These are phyloP conservation scores for Drosophila jambulina DNA, from an alignment of 1,140 invertebrate species.

Conservation along the genomic window DNA sequence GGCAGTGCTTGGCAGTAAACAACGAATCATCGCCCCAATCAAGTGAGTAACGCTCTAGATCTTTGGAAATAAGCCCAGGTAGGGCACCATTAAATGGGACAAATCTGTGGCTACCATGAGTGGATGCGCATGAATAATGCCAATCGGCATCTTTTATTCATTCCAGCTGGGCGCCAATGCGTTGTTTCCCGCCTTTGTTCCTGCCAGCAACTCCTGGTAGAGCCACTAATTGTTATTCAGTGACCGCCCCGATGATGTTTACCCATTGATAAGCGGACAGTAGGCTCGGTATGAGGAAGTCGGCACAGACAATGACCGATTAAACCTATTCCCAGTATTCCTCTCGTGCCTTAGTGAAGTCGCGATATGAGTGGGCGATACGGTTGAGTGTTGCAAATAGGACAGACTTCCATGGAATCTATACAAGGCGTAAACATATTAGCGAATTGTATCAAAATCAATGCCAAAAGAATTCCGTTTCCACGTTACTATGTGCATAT, in stretches of 20 bases:
- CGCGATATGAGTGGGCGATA: background rate
- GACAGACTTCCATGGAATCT: background rate
- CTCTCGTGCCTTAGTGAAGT: background rate
- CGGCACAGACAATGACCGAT: slow-evolving; percentile 35
- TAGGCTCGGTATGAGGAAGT: slow-evolving; percentile 27
- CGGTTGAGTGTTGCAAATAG: slow-evolving; percentile 18
- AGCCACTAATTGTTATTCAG: slow-evolving; percentile 41
- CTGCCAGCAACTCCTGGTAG: slow-evolving; percentile 19
- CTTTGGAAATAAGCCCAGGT: slow-evolving; percentile 17
- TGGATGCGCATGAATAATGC: slow-evolving; percentile 48
- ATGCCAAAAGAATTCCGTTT: background rate
- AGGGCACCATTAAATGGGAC: slow-evolving; percentile 25
- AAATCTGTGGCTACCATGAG: slow-evolving; percentile 25
- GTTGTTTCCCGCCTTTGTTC: background rate
- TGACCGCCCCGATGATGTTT: slow-evolving; percentile 32
- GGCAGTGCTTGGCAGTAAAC: slow-evolving; percentile 28
- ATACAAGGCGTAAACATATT: background rate
- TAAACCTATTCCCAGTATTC: slow-evolving; percentile 7
- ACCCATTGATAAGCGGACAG: slow-evolving; percentile 35
- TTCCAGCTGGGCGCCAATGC: slow-evolving; percentile 13
- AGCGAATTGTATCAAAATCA: background rate
- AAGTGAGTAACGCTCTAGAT: slow-evolving; percentile 13
- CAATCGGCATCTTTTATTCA: slow-evolving; percentile 36
- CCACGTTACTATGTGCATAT: background rate
- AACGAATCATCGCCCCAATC: slow-evolving; percentile 13